These are phyloP conservation scores for Notothenia rossii DNA, from an alignment of 2,113 vertebrate species.

Conservation along the genomic window DNA sequence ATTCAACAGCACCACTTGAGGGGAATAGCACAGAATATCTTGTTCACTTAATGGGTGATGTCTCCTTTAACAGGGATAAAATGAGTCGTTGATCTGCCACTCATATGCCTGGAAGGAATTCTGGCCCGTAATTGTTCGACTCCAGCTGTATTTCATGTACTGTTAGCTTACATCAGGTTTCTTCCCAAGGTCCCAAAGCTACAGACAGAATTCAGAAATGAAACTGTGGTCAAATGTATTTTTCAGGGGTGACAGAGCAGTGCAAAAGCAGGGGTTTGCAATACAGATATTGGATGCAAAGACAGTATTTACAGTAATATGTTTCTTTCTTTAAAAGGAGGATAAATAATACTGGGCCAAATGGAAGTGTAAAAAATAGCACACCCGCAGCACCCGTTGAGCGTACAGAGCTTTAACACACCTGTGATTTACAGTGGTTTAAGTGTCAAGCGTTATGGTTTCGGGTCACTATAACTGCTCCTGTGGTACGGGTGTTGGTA, in stretches of 20 bases:
- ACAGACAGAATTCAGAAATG: conserved; percentile 43
- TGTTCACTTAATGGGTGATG: conserved; percentile 31
- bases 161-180: conserved; percentile 24
- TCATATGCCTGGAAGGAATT: conserved; percentile 53
- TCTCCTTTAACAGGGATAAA: conserved; percentile 47
- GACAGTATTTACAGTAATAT: too few species aligned
- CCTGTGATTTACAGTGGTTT: neutral
- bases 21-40: conserved; percentile 23
- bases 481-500: too few species aligned
- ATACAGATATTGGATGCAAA: neutral
- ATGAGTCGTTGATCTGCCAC: conserved; percentile 48
- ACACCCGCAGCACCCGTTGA: neutral
- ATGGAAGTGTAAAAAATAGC: neutral
- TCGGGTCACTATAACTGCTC: neutral
- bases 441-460: neutral
- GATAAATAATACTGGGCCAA: neutral
- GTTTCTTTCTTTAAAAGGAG: too few species aligned
- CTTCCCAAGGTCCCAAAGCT: conserved; percentile 12
- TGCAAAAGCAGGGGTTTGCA: conserved; percentile 11
- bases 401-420: neutral
- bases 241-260: conserved; percentile 24
- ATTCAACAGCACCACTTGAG: conserved; percentile 47
- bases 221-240: conserved; percentile 42
- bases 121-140: conserved; percentile 48
- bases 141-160: conserved; percentile 46